A percentile compares a stretch with the other conserved stretches of the same genome.
Evolutionary conservation across 2,113 vertebrate genomes (phyloP).

Genomic region (Rhombomys opimus): DNA sequence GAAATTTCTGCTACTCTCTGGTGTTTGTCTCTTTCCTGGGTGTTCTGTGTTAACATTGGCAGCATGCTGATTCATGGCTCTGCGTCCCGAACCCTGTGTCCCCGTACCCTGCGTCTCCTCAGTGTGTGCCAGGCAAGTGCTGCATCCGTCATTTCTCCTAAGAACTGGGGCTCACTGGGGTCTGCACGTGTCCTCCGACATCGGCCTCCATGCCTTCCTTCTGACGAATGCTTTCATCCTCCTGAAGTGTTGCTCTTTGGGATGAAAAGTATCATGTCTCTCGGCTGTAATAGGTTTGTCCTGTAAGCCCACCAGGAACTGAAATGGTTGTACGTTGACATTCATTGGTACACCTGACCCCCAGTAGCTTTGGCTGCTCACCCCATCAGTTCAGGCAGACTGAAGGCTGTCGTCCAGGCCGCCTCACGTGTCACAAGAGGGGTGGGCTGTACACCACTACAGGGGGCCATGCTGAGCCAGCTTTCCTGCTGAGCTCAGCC

Average conservation of each 20-base stretch:
- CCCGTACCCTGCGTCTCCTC: neutral
- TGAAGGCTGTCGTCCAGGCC: neutral
- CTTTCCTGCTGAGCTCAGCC: neutral
- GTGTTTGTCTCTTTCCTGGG: neutral
- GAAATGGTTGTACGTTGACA: neutral
- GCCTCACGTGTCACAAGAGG: no score
- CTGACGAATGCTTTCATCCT: neutral
- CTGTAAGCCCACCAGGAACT: neutral
- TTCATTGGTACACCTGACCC: neutral
- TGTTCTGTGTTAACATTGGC: neutral
- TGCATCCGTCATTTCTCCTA: neutral
- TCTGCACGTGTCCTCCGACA: accelerated
- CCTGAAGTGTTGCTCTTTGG: neutral
- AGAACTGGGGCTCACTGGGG: neutral
- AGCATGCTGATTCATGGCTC: neutral
- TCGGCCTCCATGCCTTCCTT: neutral
- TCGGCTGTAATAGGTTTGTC: neutral
- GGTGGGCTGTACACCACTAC: no score
- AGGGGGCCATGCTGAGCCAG: neutral
- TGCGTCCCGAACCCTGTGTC: no score
- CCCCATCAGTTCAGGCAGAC: no score
- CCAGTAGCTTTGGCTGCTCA: no score
- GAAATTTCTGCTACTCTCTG: neutral
- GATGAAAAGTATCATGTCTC: neutral
- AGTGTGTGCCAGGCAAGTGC: no score